Base-by-base conservation (phyloP, 2,888 invertebrate genomes). In the Nymphalis polychloros region DNA sequence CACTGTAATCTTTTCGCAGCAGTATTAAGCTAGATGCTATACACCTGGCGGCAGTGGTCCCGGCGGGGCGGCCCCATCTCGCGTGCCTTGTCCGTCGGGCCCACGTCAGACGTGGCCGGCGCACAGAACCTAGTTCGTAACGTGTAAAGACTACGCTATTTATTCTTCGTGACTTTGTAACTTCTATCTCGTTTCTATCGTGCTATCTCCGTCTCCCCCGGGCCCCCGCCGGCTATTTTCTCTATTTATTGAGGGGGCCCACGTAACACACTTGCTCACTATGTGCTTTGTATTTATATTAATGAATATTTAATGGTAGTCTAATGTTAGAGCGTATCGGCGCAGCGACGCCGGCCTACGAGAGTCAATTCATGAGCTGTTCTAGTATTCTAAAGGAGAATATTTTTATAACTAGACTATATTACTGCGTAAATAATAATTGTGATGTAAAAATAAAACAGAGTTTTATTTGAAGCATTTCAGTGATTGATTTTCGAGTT, bases 401-500 rank as follows among this genome's bases (percentile, higher is more conserved):
- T 89, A 89, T 90, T 90, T 90, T 90, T 91, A 85, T 87, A 86
- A 81, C 78, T 83, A 85, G 75, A 77, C 81, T 90, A 87, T 90
- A 91, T 85, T 85, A 81, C 84, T 78, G 84, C 84, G 81, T 80
- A 86, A 87, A 86, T 87, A 88, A 88, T 88, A 84, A 85, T 89
- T 90, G 91, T 92, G 90, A 91, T 91, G 81, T 85, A 77, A 81
- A 81, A 89, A 90, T 91, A 90, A 92, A 92, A 92, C 91, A 89
- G 89, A 92, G 91, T 92, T 92, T 92, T 91, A 92, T 92, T 92
- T 92, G 84, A 84, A 87, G 87, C 88, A 87, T 90, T 90, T 91
- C 87, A 88, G 87, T 89, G 85, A 87, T 84, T 83, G 81, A 81
- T 86, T 87, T 81, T 84, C 82, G 87, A 84, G 88, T 89, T 85